Percentiles rank a stretch among this genome's conserved stretches.
These are phyloP conservation scores for Magallana angulata DNA, from an alignment of 1,140 invertebrate genomes.

Conservation along the genomic window DNA sequence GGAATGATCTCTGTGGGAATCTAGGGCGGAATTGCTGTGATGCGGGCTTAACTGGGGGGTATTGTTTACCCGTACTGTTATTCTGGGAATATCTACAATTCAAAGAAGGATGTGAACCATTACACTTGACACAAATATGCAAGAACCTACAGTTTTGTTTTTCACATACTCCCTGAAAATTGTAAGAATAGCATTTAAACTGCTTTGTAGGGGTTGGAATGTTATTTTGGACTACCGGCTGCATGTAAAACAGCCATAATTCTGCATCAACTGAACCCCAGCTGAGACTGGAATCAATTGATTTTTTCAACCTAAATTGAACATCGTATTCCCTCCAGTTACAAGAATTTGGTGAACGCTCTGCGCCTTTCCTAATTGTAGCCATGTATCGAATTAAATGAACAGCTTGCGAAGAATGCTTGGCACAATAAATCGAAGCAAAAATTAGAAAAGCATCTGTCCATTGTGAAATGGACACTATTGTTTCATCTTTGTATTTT, in stretches of 20 bases:
- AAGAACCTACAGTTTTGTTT: not conserved
- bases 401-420: too few species aligned
- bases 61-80: not conserved
- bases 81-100: not conserved
- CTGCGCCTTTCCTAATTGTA: too few species aligned
- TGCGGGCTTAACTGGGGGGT: not conserved
- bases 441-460: too few species aligned
- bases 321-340: not conserved
- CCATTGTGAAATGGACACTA: too few species aligned
- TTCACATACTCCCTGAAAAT: not conserved
- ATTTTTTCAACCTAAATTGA: not conserved
- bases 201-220: not conserved
- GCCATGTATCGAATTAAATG: too few species aligned
- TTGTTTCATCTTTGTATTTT: too few species aligned
- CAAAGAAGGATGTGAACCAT: not conserved
- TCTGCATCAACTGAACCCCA: not conserved
- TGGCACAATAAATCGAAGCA: too few species aligned
- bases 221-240: not conserved
- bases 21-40: not conserved
- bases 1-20: not conserved
- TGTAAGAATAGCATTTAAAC: conserved; percentile 9
- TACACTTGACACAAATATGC: not conserved
- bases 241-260: conserved; percentile 5
- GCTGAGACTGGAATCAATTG: not conserved
- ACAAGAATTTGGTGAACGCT: not conserved